Base-by-base conservation (phyloP, 1,140 invertebrate genomes). In the Magallana gigas region DNA sequence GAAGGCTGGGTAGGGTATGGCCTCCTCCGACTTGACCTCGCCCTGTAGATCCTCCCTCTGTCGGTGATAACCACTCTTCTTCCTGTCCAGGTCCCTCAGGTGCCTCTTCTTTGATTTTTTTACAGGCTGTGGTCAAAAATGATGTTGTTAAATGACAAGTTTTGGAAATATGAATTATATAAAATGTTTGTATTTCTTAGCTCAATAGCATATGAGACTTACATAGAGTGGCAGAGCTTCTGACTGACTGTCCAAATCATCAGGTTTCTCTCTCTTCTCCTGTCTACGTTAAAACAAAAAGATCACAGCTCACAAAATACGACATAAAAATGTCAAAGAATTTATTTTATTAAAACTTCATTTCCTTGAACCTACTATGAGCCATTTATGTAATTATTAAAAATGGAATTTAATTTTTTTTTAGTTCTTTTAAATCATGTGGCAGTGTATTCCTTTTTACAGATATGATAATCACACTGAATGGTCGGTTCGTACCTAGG, bases 1-100 rank as follows among this genome's bases (percentile, higher is more conserved):
- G 87, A 92, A 91, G 23, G 90, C 90, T 60, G 85, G 84, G 87
- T 90, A 88, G 12, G 85, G 84, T 59, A 88, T 81, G 81, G 68
- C 83, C 14, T 82, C 62, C 62, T 88, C 88, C 18, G 80, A 12
- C 57, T 84, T 87, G 8, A 85, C 59, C 48, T 91, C 91, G 5
- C 88, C 88, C 14, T 76, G 68, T 8, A 29, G 14, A 23, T 88
- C 83, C 82, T 57, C 88, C 82, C 60, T 87, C 68, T 82, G 85
- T 18, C 60, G 86, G 36, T 48, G 36, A 85, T 86, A 68, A 23
- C 71, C 82, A 8, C 84, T 85, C 81, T 64, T n/a, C 82, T 57
- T 59, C 16, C 59, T 60, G 16, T 18, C n/a, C 57, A 16, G n/a
- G 14, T 60, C 16, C 57, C 62, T 58, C 5, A 18, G 18, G 18